Evolutionary conservation across 2,113 vertebrate species (phyloP), one percentile per base, ranked within the genome.

Genomic region (Cynopterus brachyotis): DNA sequence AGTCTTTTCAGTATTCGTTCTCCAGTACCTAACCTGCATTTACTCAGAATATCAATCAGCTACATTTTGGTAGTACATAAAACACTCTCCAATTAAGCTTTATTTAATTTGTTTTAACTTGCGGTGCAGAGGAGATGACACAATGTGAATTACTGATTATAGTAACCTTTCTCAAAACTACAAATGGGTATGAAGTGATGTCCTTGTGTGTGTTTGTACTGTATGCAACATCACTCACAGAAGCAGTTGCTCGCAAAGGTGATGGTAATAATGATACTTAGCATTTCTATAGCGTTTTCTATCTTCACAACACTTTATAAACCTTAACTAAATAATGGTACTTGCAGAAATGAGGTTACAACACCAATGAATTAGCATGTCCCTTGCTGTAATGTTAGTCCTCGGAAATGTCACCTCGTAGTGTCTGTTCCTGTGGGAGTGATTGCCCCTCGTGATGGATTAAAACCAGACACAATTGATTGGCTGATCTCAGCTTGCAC

Each of bases 21-120:
- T 96, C 96, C 24, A 96, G 96, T 95, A 97, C 96, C 95, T 96
- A 98, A 98, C 89, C 96, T 98, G 98, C 96, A 91, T 98, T 96
- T 98, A 98, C 95, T 96, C 70, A 97, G 98, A 97, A 96, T 98
- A 98, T 98, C 98, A 98, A 98, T 98, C 98, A 98, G 96, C 96
- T 97, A 94, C 94, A 96, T 98, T 98, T 97, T 97, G 97, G 92
- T 91, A 97, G 96, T 96, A 95, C 98, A 98, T 98, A 98, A 98
- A 98, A 98, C 97, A 96, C 94, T 98, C 81, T 97, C 92, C 98
- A 98, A 98, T 98, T 98, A 98, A 98, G 98, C 96, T 98, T 98
- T 97, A 88, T 96, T 98, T 98, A 98, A 98, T 98, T 98, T 98
- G 98, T 97, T 98, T 97, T 98, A 98, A 98, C 95, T 98, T 95